Conservation (phyloP, 2,797 vertebrate genomes). For the Aphelocoma californica region DNA sequence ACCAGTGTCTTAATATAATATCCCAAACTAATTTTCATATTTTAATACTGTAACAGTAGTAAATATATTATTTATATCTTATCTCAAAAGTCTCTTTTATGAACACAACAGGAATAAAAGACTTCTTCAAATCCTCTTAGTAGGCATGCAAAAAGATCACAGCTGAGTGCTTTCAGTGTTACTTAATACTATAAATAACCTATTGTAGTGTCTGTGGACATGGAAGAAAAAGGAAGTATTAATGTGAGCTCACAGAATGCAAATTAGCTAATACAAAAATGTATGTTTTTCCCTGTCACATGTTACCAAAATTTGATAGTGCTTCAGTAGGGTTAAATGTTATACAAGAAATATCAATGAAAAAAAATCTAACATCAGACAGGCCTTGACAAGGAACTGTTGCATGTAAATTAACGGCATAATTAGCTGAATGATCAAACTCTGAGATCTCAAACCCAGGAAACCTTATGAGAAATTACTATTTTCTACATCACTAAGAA, state of each 20-base stretch:
- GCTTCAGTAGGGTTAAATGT: background rate
- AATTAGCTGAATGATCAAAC: slow-evolving; percentile 35
- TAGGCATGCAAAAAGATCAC: background rate
- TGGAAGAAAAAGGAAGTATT: background rate
- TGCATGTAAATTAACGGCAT: background rate
- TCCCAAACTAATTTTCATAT: background rate
- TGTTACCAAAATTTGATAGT: background rate
- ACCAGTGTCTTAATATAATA: background rate
- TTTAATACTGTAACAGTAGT: background rate
- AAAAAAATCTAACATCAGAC: background rate
- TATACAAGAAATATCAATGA: background rate
- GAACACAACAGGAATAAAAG: background rate
- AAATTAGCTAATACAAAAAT: background rate
- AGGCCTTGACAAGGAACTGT: background rate
- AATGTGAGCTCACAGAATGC: background rate
- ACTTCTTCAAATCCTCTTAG: background rate
- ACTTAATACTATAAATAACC: background rate
- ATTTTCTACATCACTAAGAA: slow-evolving; percentile 31
- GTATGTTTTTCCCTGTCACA: accelerated
- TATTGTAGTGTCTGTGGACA: background rate
- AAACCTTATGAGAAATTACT: background rate
- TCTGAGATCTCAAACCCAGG: background rate
- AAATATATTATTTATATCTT: background rate
- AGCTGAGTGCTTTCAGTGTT: background rate
- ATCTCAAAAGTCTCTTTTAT: background rate